Evolutionary conservation across 2,113 vertebrate genomes (phyloP), one percentile per base, ranked within the genome.

Genomic region (Protomyctophum bolini): DNA sequence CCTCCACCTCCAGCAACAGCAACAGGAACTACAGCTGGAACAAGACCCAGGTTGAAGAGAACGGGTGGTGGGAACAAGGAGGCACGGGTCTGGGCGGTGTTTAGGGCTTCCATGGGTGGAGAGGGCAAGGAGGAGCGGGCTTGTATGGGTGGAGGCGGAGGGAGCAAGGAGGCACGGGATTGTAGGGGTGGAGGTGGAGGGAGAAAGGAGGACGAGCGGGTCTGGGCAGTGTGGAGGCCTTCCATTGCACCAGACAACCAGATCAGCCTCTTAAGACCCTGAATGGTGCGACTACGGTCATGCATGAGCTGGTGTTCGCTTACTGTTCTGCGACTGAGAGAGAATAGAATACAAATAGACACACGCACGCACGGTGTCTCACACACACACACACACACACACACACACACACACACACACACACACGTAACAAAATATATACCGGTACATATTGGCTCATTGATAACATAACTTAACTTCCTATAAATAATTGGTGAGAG

Each of bases 231-330:
- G 88, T 95, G 94, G 63, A 94, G 91, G 0, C 90, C 91, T 2
- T 92, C 91, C 6, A 93, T 89, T 68, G 89, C 90, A 0, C 91
- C 91, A 1, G 91, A 93, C 14, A 95, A 89, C 95, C 94, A 95
- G 82, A 91, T 89, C 58, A 94, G 82, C 3, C 94, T 88, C 86
- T 94, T 94, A 29, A 96, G 88, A 58, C 91, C 94, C 75, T 95
- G 94, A 4, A 93, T 91, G 1, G 83, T 90, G 57, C 86, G 89
- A 2, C 92, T 87, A 1, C 91, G 91, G 78, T 94, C 92, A 1
- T 94, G 92, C 91, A 93, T 78, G 75, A 96, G 87, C 92, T 94
- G 92, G 58, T 94, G 93, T 75, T 97, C 95, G 0, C 91, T 91
- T 72, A 95, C 93, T 0, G 94, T 89, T 73, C 95, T 86, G n/a